Evolutionary conservation across 2,888 invertebrate species (phyloP), one percentile per base, ranked within the genome.

Genomic region (Liodrosophila aerea): DNA sequence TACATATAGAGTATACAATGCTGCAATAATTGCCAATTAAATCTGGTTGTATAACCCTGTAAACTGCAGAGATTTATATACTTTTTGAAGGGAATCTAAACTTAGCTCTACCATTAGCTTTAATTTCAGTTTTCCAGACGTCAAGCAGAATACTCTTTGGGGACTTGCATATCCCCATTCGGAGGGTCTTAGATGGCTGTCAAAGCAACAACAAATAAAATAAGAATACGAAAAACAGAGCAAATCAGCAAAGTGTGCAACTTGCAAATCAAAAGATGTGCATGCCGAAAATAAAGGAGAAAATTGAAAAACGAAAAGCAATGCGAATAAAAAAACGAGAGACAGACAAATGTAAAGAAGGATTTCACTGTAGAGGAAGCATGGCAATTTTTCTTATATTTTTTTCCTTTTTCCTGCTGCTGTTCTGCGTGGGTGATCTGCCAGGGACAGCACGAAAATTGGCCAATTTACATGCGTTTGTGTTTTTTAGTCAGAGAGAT

Each of bases 381-480:
- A 34, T 50, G 67, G 52, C n/a, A n/a, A n/a, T n/a, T n/a, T n/a
- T n/a, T n/a, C n/a, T n/a, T n/a, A n/a, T n/a, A n/a, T n/a, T 57
- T 45, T 50, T 52, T 64, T 12, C 29, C 44, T 47, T 16, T 41
- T 46, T 27, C 43, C 40, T 15, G 37, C 40, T 47, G 52, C 27
- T 16, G 60, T 13, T 9, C 29, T 13, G 40, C n/a, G n/a, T n/a
- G 41, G 36, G 47, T 63, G 60, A 60, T n/a, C 60, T 46, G 63
- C 47, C 58, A 40, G 58, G 43, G 74, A 59, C 64, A 61, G 62
- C 64, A 63, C 63, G 22, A 39, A 81, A 84, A 81, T 81, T 81
- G 81, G 85, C 85, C 81, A 81, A 81, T 81, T 81, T 81, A 78
- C 85, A 84, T 82, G 76, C 85, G 75, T 77, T 80, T 77, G 67